Base-by-base conservation (phyloP, 1,140 invertebrate genomes). In the Ostrea edulis region DNA sequence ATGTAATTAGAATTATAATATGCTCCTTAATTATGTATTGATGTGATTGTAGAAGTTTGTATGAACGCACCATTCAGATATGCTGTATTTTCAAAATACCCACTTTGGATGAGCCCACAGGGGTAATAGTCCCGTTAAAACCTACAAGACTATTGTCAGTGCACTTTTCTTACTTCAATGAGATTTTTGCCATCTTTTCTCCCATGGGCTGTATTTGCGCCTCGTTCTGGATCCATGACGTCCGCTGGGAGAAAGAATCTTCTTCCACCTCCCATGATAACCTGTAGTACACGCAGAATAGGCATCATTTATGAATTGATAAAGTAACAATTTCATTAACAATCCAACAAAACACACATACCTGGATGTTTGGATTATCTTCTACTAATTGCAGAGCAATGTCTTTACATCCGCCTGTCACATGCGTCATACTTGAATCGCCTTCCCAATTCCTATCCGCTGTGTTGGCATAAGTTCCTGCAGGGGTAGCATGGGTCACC, bases 401-500 rank as follows among this genome's bases (percentile, higher is more conserved):
- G 89, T 96, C 95, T 62, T 91, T 91, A 82, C 92, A 96, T 96
- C 86, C 85, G 9, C 89, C 91, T 8, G 44, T 29, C 0, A 87
- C 89, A 9, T 92, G 82, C 5, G 88, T 87, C 58, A 91, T 89
- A 22, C 91, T 85, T n/a, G 85, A 62, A 83, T 95, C 93, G 44
- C 89, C 89, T 86, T 95, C 95, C 95, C 95, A 95, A 77, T 95
- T 82, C 25, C 95, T 84, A 53, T 97, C 95, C 0, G 97, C 95
- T 7, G 96, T 96, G 93, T 98, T 97, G 0, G 98, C 97, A 92
- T 98, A 99, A 0, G 97, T 92, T 0, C 97, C 97, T 0, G 97
- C 97, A 0, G 98, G 98, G 0, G 98, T 98, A 0, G 98, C 98
- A 94, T 99, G 98, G 0, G 98, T 98, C 0, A 99, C 97, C 86